phyloP scores from a whole-genome alignment of 2,888 invertebrate genomes.

The Hedychridium roseum region DNA sequence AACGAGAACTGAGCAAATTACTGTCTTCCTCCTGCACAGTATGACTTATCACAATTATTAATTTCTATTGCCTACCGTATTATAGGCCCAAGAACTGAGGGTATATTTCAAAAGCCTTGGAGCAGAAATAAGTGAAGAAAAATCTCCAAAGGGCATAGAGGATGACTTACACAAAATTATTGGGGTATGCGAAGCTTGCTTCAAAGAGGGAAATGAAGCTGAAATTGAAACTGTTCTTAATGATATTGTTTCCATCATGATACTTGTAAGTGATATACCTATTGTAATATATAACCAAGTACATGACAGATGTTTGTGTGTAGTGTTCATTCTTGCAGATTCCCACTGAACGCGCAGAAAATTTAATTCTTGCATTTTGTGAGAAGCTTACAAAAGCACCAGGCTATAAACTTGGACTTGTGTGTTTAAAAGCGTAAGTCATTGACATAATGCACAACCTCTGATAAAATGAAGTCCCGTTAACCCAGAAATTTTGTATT shows the following conservation, averaged over 20 bases:
- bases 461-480: too few relatives aligned
- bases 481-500: slow-evolving; percentile 4
- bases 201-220: slow-evolving; percentile 84
- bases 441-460: neutral
- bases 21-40: too few relatives aligned
- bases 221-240: slow-evolving; percentile 94
- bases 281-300: too few relatives aligned
- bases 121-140: slow-evolving; percentile 93
- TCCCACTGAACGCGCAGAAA: slow-evolving; percentile 86
- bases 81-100: slow-evolving; percentile 87
- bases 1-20: too few relatives aligned
- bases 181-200: slow-evolving; percentile 91
- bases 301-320: too few relatives aligned
- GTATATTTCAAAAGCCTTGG: slow-evolving; percentile 91
- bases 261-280: slow-evolving; percentile 74
- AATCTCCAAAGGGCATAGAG: slow-evolving; percentile 87
- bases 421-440: slow-evolving; percentile 85
- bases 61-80: too few relatives aligned
- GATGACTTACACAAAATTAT: slow-evolving; percentile 95
- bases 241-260: slow-evolving; percentile 95
- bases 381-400: slow-evolving; percentile 91
- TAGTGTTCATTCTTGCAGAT: too few relatives aligned
- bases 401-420: slow-evolving; percentile 78
- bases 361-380: slow-evolving; percentile 88
- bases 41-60: too few relatives aligned